Evolutionary conservation across 1,140 invertebrate species (phyloP).

Genomic region (Lucilia cuprina): DNA sequence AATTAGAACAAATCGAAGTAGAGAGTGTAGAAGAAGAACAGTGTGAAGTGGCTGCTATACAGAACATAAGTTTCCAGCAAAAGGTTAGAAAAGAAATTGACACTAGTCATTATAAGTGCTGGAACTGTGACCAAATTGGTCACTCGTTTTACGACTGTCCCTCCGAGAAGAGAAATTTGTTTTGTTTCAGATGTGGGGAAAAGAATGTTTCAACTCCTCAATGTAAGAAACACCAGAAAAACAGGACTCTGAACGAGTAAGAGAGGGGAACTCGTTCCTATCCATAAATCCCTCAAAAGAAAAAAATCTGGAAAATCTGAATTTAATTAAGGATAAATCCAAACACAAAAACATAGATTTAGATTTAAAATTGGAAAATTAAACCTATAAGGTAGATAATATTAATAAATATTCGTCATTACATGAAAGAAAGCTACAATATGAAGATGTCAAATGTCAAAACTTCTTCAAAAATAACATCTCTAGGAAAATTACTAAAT

Average conservation of each 20-base stretch:
- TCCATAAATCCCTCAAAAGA: not conserved
- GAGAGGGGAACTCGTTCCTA: not conserved
- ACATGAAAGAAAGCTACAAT: not conserved
- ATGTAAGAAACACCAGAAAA: constrained; percentile 12
- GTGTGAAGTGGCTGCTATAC: too few relatives aligned
- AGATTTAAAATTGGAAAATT: too few relatives aligned
- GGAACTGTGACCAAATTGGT: constrained; percentile 22
- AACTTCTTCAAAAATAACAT: not conserved
- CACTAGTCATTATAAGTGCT: constrained; percentile 7
- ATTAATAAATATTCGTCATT: not conserved
- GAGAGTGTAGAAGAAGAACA: not conserved
- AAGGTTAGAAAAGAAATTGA: not conserved
- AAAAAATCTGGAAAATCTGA: not conserved
- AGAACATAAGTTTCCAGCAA: too few relatives aligned
- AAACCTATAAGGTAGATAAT: not conserved
- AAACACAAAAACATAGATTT: not conserved
- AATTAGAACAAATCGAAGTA: not conserved
- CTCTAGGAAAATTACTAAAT: not conserved
- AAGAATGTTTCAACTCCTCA: constrained; percentile 2
- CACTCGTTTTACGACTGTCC: constrained; percentile 27
- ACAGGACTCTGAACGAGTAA: constrained; percentile 10
- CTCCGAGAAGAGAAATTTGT: constrained; percentile 2
- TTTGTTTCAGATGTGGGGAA: constrained; percentile 25
- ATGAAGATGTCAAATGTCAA: not conserved
- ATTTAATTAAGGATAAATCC: not conserved